phyloP scores from a whole-genome alignment of 2,888 invertebrate genomes.

The Ethmia dodecea region DNA sequence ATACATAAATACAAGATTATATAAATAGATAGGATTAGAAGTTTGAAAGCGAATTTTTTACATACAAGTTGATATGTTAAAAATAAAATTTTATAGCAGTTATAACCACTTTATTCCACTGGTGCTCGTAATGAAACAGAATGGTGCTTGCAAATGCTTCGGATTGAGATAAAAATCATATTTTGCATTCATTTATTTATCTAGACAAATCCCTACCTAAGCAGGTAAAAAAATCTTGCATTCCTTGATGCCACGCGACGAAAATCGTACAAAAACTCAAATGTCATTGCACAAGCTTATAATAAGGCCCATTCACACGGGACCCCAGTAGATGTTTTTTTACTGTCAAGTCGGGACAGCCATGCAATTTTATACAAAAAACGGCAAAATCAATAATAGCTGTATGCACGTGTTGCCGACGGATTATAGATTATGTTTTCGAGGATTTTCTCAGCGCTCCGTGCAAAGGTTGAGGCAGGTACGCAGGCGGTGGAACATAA shows the following conservation, averaged over 20 bases:
- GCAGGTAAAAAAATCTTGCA: no score
- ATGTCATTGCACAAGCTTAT: slow-evolving; percentile 73
- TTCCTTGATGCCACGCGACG: slow-evolving; percentile 58
- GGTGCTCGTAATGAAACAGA: no score
- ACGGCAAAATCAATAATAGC: slow-evolving; percentile 75
- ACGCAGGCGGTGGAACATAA: slow-evolving; percentile 31
- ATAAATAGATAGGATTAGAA: no score
- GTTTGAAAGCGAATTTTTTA: no score
- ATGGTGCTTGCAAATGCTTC: no score
- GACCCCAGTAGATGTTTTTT: slow-evolving; percentile 60
- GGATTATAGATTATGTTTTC: slow-evolving; percentile 74
- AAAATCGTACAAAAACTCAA: slow-evolving; percentile 52
- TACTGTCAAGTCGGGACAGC: slow-evolving; percentile 58
- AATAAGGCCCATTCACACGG: slow-evolving; percentile 71
- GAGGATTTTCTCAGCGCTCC: slow-evolving; percentile 69
- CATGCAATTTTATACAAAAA: slow-evolving; percentile 74
- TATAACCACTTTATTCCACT: no score
- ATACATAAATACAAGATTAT: no score
- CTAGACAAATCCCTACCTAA: no score
- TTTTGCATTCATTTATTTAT: no score
- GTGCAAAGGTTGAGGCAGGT: slow-evolving; percentile 57
- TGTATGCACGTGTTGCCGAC: slow-evolving; percentile 71
- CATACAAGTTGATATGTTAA: no score
- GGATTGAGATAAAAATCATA: no score
- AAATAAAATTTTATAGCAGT: no score